Base-by-base conservation (phyloP, 2,113 vertebrate species). In the Elaphurus davidianus region DNA sequence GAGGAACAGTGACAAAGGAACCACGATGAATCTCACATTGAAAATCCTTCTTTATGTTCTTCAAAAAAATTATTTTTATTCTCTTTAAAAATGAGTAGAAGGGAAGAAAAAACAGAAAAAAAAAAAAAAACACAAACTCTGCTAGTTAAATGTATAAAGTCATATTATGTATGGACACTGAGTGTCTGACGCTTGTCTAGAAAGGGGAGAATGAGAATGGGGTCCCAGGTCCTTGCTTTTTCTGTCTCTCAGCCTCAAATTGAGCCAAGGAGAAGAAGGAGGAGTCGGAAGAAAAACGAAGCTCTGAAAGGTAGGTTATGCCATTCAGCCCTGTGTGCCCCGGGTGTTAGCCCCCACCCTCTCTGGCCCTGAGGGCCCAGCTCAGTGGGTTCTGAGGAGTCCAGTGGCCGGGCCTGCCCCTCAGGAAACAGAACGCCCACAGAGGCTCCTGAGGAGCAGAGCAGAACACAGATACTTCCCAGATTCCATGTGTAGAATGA, bases 331-430 rank as follows among this genome's bases (percentile, higher is more conserved):
- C 54, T 62, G 17, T 7, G 0, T 7, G 7, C 33, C 17, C 25
- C 11, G 40, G 25, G 5, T 14, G 1, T 59, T 30, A n/a, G 15
- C 10, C 33, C 27, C 47, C 28, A 64, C 8, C 27, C 67, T 30
- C 7, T 30, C 5, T 50, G 52, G 28, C 33, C 36, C 62, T 13
- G 25, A 76, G 43, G 60, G 43, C 71, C 23, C 7, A 25, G 23
- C 9, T 33, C 74, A 54, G 40, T 12, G 23, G 50, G 14, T 27
- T 21, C 16, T 6, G 5, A 84, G 30, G 47, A 16, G 8, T 4
- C n/a, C 27, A 74, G 33, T 0, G 4, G n/a, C 14, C 0, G 7
- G 33, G 52, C 5, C 17, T 0, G 0, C 28, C 40, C 12, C 50
- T 43, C n/a, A 67, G 47, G 59, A 57, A 28, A 67, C 36, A 62